Base-by-base conservation (phyloP, 2,797 vertebrate genomes). In the Brachymystax lenok region DNA sequence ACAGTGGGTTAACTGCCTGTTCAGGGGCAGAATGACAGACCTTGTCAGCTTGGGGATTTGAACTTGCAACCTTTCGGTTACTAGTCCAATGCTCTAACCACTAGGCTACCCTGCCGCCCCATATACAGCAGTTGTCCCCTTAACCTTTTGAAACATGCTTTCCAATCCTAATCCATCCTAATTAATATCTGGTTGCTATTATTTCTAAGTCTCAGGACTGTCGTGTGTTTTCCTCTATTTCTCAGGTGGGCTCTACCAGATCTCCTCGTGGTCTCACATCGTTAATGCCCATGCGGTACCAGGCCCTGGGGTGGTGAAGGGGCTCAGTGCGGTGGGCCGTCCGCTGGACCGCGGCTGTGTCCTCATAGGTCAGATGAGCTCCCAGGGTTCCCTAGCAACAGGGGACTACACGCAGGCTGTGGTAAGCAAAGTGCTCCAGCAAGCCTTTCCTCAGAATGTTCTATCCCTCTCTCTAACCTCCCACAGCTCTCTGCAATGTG, bases 301-400 rank as follows among this genome's bases (percentile, higher is more conserved):
- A 0, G 98, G 98, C 7, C 86, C 95, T 0, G 97, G 98, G 0
- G 96, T 97, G 0, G 92, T 99, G 80, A 91, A 92, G 75, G 97
- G 97, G 1, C 91, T 99, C 79, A 85, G 90, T 6, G 93, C 93
- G 59, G 95, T 92, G 0, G 97, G 96, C 0, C 84, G 92, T 71
- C 90, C 95, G 69, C 85, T 96, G 35, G 95, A 92, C 8, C 93
- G 93, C 0, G 97, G 95, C 7, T 99, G 98, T 83, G 91, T 99
- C 24, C 94, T 99, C 30, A 84, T 99, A 21, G 98, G 96, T 0
- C 94, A 99, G 89, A 99, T 99, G 98, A 99, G 97, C 83, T 98
- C 96, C 3, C 88, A 93, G 0, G 98, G 97, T 1, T 96, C 97
- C 0, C 90, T 99, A 86, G 96, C 96, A 24, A 95, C 92, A 0